A percentile compares a stretch with the other conserved stretches of the same genome.
Conservation (phyloP, 30 jellyfish, hydroid and myxozoan genomes). For the Cassiopea andromeda region DNA sequence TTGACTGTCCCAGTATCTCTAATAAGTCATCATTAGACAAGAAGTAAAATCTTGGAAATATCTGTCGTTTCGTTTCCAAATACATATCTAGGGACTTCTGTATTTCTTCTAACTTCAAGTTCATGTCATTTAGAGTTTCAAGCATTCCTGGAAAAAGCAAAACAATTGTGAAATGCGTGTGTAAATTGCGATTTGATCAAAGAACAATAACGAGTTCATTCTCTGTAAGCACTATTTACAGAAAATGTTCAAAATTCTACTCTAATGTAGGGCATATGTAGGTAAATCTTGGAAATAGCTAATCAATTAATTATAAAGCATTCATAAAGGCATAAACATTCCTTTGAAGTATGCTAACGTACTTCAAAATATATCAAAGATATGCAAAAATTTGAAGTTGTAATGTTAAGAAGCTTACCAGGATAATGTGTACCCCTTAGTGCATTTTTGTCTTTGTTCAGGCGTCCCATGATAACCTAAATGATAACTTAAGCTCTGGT, state of each 20-base stretch:
- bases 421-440: conserved; percentile 93
- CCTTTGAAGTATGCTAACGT: no score
- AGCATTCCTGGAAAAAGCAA: conserved; percentile 67
- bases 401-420: conserved; percentile 18
- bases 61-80: conserved; percentile 97
- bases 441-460: conserved; percentile 93
- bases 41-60: conserved; percentile 96
- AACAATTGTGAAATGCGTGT: no score
- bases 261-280: no score
- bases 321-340: no score
- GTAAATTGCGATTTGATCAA: no score
- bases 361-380: no score
- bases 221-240: no score
- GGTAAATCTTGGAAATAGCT: no score
- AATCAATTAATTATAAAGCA: no score
- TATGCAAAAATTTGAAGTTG: no score
- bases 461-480: conserved; percentile 91
- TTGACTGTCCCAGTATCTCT: conserved; percentile 97
- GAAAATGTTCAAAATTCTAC: no score
- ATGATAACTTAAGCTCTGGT: not conserved
- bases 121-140: conserved; percentile 94
- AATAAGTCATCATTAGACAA: conserved; percentile 95
- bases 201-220: no score
- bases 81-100: conserved; percentile 98
- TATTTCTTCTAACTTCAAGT: conserved; percentile 92